Evolutionary conservation across 2,113 vertebrate genomes (phyloP).

Genomic region (Pao palembangensis): DNA sequence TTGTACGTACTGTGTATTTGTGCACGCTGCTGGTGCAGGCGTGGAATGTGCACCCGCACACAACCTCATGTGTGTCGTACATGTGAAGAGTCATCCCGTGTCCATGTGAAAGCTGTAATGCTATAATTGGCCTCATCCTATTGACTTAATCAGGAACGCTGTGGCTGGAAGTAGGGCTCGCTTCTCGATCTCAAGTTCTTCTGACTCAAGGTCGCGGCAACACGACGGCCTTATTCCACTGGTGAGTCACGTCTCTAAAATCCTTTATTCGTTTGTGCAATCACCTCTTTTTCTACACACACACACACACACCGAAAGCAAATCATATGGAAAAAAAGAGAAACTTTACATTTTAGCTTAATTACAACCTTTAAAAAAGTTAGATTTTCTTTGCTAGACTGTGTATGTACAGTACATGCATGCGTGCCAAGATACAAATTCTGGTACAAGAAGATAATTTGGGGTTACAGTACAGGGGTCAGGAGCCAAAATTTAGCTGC

Average conservation of each 20-base stretch:
- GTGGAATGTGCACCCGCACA: background rate
- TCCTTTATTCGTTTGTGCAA: conserved; percentile 62
- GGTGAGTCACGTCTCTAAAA: conserved; percentile 40
- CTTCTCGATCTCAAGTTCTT: conserved; percentile 30
- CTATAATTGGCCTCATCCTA: conserved; percentile 70
- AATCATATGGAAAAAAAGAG: conserved; percentile 40
- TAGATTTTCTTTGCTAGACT: conserved; percentile 62
- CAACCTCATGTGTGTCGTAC: background rate
- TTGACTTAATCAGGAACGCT: conserved; percentile 64
- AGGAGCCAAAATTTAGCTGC: conserved; percentile 69
- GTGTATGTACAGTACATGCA: conserved; percentile 70
- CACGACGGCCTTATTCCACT: conserved; percentile 15
- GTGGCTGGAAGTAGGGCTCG: conserved; percentile 28
- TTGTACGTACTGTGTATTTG: no score
- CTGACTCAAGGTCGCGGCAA: conserved; percentile 43
- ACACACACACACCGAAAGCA: conserved; percentile 33
- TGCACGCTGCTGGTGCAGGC: no score
- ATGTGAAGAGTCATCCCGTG: conserved; percentile 61
- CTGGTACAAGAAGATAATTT: conserved; percentile 22
- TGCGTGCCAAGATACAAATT: conserved; percentile 47
- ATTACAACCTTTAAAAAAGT: conserved; percentile 52
- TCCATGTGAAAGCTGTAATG: conserved; percentile 68
- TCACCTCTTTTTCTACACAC: conserved; percentile 45
- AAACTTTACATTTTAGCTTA: conserved; percentile 52
- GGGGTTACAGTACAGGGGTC: conserved; percentile 42